Percentiles rank a stretch among this genome's conserved stretches.
These are phyloP conservation scores for Chelonoidis abingdonii DNA, from an alignment of 2,113 vertebrate species.

Conservation along the genomic window DNA sequence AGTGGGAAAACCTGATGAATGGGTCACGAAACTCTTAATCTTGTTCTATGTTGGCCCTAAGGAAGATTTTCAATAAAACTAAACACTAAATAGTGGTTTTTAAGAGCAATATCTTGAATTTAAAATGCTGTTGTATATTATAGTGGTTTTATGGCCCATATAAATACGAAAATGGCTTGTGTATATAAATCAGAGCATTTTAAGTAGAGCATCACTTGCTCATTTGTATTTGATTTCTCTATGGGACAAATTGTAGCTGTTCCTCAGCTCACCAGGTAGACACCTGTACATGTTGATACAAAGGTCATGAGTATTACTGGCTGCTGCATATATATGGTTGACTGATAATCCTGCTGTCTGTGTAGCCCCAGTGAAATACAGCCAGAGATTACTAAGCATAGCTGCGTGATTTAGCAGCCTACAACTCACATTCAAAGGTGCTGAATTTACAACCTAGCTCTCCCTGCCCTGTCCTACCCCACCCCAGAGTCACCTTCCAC, in stretches of 20 bases:
- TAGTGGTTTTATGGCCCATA: background rate
- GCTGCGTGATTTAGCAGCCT: slow-evolving; percentile 37
- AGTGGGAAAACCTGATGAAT: background rate
- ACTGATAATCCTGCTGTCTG: slow-evolving; percentile 25
- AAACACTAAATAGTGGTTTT: background rate
- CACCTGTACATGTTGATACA: slow-evolving; percentile 36
- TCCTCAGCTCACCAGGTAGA: slow-evolving; percentile 36
- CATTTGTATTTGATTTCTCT: background rate
- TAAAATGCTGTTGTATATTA: background rate
- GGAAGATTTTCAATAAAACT: background rate
- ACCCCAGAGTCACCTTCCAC: slow-evolving; percentile 20
- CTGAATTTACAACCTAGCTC: background rate
- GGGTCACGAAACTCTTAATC: background rate
- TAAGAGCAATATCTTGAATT: background rate
- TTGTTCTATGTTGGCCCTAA: background rate
- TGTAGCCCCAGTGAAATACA: slow-evolving; percentile 31
- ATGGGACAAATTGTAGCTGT: slow-evolving; percentile 5
- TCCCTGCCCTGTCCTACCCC: background rate
- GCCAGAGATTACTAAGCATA: slow-evolving; percentile 48
- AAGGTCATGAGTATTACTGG: slow-evolving; percentile 31
- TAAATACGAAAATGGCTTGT: background rate
- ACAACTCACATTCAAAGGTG: background rate
- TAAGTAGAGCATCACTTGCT: background rate
- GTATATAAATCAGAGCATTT: slow-evolving; percentile 19
- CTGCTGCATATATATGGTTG: slow-evolving; percentile 35